phyloP scores from a whole-genome alignment of 2,888 invertebrate genomes.

The Drosophila affinis region DNA sequence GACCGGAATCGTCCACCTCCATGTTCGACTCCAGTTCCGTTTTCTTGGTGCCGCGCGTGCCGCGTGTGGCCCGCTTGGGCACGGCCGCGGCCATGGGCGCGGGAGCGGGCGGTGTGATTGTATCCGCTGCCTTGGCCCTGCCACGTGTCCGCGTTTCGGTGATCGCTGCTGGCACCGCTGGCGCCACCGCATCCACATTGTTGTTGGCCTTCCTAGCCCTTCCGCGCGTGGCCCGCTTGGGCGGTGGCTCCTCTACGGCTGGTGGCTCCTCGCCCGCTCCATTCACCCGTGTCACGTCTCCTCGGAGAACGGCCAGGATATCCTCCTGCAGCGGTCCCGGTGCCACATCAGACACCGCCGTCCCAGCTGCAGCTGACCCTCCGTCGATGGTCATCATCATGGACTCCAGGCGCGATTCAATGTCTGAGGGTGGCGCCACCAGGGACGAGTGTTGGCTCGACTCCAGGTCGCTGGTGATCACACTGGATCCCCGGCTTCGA shows the following conservation, averaged over 20 bases:
- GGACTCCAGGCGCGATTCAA: slow-evolving; percentile 83
- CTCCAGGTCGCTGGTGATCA: slow-evolving; percentile 83
- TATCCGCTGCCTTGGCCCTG: slow-evolving; percentile 37
- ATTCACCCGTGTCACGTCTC: slow-evolving; percentile 63
- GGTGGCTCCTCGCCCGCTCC: slow-evolving; percentile 37
- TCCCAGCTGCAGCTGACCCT: slow-evolving; percentile 16
- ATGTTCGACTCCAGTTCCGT: slow-evolving; percentile 40
- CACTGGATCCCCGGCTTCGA: slow-evolving; percentile 83
- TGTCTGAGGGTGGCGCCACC: slow-evolving; percentile 83
- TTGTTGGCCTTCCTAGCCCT: slow-evolving; percentile 55
- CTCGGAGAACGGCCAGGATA: slow-evolving; percentile 81
- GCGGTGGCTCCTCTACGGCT: slow-evolving; percentile 30
- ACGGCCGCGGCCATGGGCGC: slow-evolving; percentile 18
- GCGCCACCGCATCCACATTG: slow-evolving; percentile 20
- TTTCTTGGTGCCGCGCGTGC: slow-evolving; percentile 50
- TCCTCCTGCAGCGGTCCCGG: slow-evolving; percentile 77
- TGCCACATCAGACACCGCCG: slow-evolving; percentile 22
- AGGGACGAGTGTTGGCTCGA: slow-evolving; percentile 84
- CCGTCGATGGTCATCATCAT: slow-evolving; percentile 82
- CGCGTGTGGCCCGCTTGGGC: slow-evolving; percentile 26
- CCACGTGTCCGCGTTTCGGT: slow-evolving; percentile 65
- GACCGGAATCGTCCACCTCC: slow-evolving; percentile 52
- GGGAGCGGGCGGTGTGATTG: not conserved
- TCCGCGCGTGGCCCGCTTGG: slow-evolving; percentile 72
- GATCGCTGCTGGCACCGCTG: slow-evolving; percentile 38